Base-by-base conservation (phyloP, 2,888 invertebrate genomes). In the Chamaedrilus cognettii region DNA sequence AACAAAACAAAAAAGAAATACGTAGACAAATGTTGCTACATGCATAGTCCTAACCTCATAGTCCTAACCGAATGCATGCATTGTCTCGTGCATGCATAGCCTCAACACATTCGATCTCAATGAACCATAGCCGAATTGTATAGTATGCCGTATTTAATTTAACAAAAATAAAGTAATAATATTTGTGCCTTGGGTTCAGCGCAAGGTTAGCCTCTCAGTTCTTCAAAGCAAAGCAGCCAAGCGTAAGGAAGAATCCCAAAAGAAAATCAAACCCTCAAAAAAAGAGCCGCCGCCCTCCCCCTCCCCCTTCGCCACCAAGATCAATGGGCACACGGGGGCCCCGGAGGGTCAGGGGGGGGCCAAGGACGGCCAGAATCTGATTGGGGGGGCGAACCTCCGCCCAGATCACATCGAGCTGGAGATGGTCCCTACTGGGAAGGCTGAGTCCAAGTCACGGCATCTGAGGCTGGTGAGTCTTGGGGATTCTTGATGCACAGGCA, bases 361-460 rank as follows among this genome's bases (percentile, higher is more conserved):
- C 57, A 70, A 66, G 59, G 72, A 73, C 59, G 65, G 64, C 2
- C 69, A 70, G 59, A 71, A 64, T 5, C 67, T 71, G 49, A 70
- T 71, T 58, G 64, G 52, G 26, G 62, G 51, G 23, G 70, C 69
- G 30, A 57, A 59, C 23, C 65, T 70, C 50, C 79, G 78, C 58
- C 75, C 78, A 65, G 81, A 80, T 60, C 76, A 78, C 55, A 69
- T 71, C 32, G 75, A 75, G 26, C 68, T 58, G 30, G 26, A n/a
- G 11, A 42, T 42, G 19, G 42, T 42, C 19, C 42, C 42, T 42
- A 19, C 42, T 19, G n/a, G n/a, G n/a, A n/a, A n/a, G n/a, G 19
- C 19, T 11, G 42, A 42, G 42, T 42, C 42, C 42, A 42, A 42
- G 19, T 11, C 42, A 7, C 42, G 42, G 11, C 42, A 42, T 42